Percentiles rank a stretch among this genome's conserved stretches.
Conservation (phyloP, 2,113 vertebrate genomes). For the Mormoops blainvillei region DNA sequence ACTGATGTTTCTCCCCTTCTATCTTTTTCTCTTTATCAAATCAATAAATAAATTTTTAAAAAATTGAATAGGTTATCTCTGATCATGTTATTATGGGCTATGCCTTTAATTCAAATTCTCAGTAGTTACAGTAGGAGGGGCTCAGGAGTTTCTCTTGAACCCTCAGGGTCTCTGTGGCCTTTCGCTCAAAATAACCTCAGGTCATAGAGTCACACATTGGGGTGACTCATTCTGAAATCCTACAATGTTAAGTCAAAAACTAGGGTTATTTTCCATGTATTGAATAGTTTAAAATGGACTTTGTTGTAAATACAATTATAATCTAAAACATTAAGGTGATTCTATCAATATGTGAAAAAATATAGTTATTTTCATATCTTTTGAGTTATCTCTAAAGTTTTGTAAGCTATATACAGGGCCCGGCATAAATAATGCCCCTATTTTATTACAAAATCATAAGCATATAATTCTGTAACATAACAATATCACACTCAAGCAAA, state of each 20-base stretch:
- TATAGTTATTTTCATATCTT: neutral
- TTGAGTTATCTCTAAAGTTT: neutral
- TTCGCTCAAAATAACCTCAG: neutral
- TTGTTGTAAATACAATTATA: neutral
- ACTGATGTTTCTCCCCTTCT: no score
- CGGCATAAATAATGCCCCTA: no score
- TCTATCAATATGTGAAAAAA: slow-evolving; percentile 17
- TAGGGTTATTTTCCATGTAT: neutral
- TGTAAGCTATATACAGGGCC: neutral
- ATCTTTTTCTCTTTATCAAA: no score
- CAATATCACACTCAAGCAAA: no score
- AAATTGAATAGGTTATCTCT: neutral
- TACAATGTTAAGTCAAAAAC: neutral
- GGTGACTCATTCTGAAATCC: neutral
- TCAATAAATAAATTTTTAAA: no score
- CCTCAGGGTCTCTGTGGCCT: neutral
- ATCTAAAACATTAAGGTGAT: neutral
- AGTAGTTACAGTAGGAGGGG: neutral
- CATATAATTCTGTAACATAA: no score
- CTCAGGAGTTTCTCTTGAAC: neutral
- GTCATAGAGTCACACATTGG: neutral
- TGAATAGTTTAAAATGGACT: neutral
- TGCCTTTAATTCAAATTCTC: neutral
- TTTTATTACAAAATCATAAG: no score
- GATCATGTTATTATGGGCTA: neutral